Evolutionary conservation across 2,888 invertebrate genomes (phyloP).

Genomic region (Geotrupes spiniger): DNA sequence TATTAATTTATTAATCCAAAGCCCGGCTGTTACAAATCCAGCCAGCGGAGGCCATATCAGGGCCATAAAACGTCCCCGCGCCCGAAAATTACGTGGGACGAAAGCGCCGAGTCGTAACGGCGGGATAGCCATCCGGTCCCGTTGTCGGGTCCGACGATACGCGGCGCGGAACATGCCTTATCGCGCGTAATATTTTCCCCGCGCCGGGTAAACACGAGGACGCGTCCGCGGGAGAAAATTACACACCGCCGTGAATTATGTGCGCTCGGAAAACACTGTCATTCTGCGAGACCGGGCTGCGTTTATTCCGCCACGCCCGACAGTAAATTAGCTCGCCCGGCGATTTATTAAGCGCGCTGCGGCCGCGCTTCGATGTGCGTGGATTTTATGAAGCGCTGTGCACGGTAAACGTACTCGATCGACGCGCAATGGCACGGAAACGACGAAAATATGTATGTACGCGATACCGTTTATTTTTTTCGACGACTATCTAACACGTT

Average conservation of each 20-base stretch:
- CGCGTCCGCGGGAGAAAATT: slow-evolving; percentile 40
- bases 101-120: too few species aligned
- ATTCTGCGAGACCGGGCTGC: slow-evolving; percentile 24
- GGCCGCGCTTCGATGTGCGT: neutral
- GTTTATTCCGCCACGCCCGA: slow-evolving; percentile 21
- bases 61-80: too few species aligned
- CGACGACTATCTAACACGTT: too few species aligned
- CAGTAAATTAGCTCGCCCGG: slow-evolving; percentile 25
- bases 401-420: too few species aligned
- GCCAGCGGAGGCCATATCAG: too few species aligned
- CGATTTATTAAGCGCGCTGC: slow-evolving; percentile 3
- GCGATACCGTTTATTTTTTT: too few species aligned
- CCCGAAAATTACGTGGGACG: too few species aligned
- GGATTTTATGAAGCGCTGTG: neutral
- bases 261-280: slow-evolving; percentile 31
- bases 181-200: slow-evolving; percentile 46
- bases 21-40: too few species aligned
- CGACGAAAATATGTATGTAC: too few species aligned
- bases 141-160: slow-evolving; percentile 22
- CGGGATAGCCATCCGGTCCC: too few species aligned
- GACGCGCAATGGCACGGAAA: too few species aligned
- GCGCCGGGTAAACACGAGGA: slow-evolving; percentile 32
- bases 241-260: slow-evolving; percentile 41
- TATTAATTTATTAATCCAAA: too few species aligned
- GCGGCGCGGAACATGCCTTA: slow-evolving; percentile 48